Base-by-base conservation (phyloP, 1,140 invertebrate species). In the Drosophila subpulchrella region DNA sequence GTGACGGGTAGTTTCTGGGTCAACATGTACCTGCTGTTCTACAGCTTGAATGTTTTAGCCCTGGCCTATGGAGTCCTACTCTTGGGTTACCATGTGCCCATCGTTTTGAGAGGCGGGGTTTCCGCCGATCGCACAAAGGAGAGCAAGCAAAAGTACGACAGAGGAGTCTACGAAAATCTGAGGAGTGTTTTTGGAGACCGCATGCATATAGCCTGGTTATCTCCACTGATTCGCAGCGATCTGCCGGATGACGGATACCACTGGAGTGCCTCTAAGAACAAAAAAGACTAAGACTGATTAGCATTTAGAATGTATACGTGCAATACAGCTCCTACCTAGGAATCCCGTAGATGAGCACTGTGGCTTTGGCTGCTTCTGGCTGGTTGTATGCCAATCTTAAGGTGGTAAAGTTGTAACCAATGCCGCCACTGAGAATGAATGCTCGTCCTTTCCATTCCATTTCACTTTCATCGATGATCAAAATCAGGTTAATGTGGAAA, bases 171-270 rank as follows among this genome's bases (percentile, higher is more conserved):
- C 85, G 94, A 83, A 94, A 60, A 98, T 92, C 84, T 98, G 4
- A 92, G 93, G 66, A 93, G 94, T 59, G 94, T 95, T 8, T 95
- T 97, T 90, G 97, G 97, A 13, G 90, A 94, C 38, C 95, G 94
- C 50, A 98, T 96, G 97, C 95, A 95, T 76, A 91, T 96, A 30
- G 94, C 94, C 11, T 95, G 96, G 94, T 38, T 98, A 4, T 95
- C 95, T 75, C 97, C 97, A 4, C 95, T 97, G 91, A 93, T 98
- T 34, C 78, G 93, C n/a, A 97, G 97, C 55, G 94, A 95, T 54
- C 93, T 98, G 63, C 95, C 95, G 13, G 94, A 95, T 47, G 94
- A 97, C 94, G 97, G 97, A 32, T 91, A 96, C 42, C 91, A 94
- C 67, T 97, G 96, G 96, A 67, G 92, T 7, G 48, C 41, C 10